Base-by-base conservation (phyloP, 1,140 invertebrate species). In the Macrobrachium rosenbergii region DNA sequence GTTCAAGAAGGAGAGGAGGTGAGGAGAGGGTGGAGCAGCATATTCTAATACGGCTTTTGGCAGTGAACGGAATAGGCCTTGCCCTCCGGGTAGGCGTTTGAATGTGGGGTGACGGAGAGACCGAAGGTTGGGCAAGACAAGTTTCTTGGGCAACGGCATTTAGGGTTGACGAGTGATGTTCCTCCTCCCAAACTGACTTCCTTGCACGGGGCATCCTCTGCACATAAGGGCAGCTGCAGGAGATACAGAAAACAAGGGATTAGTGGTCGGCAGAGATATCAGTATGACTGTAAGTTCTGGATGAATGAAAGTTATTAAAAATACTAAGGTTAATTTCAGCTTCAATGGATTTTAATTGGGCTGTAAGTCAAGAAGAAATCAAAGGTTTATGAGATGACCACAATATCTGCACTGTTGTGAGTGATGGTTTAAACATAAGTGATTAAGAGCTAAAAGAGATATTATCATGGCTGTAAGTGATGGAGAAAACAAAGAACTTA, bases 41-140 rank as follows among this genome's bases (percentile, higher is more conserved):
- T 8, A 14, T n/a, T 10, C 37, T 77, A 84, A 58, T 62, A 83
- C 23, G 37, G 77, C 6, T 28, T 67, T 10, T 73, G 85, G 85
- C 85, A 87, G 85, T 75, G 67, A 12, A 87, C 85, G 17, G 85
- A 87, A 60, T 87, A 86, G 28, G 85, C 79, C n/a, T 78, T 58
- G 59, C 85, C 85, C 67, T 73, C 19, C 12, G 85, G 78, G 79
- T 81, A 87, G 37, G 59, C 52, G 84, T 86, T 87, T 67, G 64
- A 73, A 60, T 87, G 85, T 19, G 85, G 78, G 59, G 76, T 62
- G 58, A 73, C 23, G 77, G 78, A 16, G 59, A 58, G 59, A 52
- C 52, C 59, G 59, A 87, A 79, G 67, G 85, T 81, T 12, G 78
- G 85, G 67, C 85, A 82, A 21, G 85, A 62, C 19, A 77, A 43